These are phyloP conservation scores for Thaumatotibia leucotreta DNA, from an alignment of 1,140 invertebrate species.

Conservation along the genomic window DNA sequence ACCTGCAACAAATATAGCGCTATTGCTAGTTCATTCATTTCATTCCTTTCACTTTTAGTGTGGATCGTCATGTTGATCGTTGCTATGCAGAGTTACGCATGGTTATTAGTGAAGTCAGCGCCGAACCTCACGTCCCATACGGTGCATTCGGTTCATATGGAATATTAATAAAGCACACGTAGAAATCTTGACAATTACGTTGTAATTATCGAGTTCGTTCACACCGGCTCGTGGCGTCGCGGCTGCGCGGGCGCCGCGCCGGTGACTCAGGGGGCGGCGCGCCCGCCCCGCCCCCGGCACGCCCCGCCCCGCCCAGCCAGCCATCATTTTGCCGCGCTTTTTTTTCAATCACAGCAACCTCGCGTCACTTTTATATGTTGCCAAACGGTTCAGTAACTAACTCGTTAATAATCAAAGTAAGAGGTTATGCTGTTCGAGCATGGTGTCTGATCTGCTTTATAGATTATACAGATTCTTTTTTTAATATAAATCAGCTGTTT, in stretches of 20 bases:
- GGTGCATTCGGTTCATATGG: background rate
- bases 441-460: too few species aligned
- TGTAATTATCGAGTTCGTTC: slow-evolving; percentile 13
- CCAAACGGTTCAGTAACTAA: slow-evolving; percentile 63
- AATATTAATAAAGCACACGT: background rate
- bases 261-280: slow-evolving; percentile 66
- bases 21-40: background rate
- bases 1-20: too few species aligned
- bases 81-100: background rate
- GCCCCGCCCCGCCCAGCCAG: slow-evolving; percentile 47
- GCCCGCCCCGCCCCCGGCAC: slow-evolving; percentile 56
- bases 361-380: slow-evolving; percentile 64
- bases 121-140: background rate
- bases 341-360: slow-evolving; percentile 57
- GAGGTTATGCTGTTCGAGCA: background rate
- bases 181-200: slow-evolving; percentile 14
- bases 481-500: too few species aligned
- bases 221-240: slow-evolving; percentile 20
- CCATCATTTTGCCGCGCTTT: slow-evolving; percentile 68
- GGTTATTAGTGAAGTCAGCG: background rate
- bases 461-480: too few species aligned
- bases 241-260: slow-evolving; percentile 36
- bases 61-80: background rate
- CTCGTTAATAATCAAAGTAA: slow-evolving; percentile 1
- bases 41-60: background rate